Conservation (phyloP, 2,113 vertebrate genomes). For the Neoarius graeffei region DNA sequence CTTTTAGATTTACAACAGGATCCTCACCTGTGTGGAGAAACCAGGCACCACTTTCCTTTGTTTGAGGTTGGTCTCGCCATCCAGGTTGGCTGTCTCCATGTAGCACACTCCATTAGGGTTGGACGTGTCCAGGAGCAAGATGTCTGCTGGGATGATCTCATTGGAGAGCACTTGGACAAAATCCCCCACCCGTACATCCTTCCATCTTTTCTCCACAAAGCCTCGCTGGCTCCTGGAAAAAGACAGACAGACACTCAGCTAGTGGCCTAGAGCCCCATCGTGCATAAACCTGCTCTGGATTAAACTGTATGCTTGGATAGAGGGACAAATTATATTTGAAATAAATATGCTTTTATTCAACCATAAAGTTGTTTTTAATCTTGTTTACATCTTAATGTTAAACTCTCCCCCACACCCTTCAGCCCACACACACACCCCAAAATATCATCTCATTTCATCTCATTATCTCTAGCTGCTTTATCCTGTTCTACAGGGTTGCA, state of each 20-base stretch:
- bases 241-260: slow-evolving; percentile 37
- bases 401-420: not conserved
- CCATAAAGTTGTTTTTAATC: not conserved
- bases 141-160: slow-evolving; percentile 89
- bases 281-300: slow-evolving; percentile 1
- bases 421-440: too few species aligned
- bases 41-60: slow-evolving; percentile 73
- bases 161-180: slow-evolving; percentile 87
- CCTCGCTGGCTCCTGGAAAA: slow-evolving; percentile 71
- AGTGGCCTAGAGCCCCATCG: not conserved
- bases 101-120: slow-evolving; percentile 83
- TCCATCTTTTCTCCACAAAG: slow-evolving; percentile 82
- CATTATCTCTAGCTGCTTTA: too few species aligned
- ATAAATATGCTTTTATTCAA: not conserved
- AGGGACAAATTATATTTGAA: not conserved
- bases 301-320: not conserved
- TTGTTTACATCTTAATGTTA: not conserved
- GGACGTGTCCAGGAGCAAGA: slow-evolving; percentile 86
- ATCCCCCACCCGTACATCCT: slow-evolving; percentile 88
- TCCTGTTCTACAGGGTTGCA: too few species aligned
- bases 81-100: slow-evolving; percentile 88
- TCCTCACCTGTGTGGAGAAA: slow-evolving; percentile 62
- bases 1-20: not conserved
- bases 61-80: slow-evolving; percentile 96
- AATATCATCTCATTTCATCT: too few species aligned